A percentile compares a stretch with the other conserved stretches of the same genome.
phyloP scores from a whole-genome alignment of 2,797 vertebrate genomes.

The Nothura maculosa region DNA sequence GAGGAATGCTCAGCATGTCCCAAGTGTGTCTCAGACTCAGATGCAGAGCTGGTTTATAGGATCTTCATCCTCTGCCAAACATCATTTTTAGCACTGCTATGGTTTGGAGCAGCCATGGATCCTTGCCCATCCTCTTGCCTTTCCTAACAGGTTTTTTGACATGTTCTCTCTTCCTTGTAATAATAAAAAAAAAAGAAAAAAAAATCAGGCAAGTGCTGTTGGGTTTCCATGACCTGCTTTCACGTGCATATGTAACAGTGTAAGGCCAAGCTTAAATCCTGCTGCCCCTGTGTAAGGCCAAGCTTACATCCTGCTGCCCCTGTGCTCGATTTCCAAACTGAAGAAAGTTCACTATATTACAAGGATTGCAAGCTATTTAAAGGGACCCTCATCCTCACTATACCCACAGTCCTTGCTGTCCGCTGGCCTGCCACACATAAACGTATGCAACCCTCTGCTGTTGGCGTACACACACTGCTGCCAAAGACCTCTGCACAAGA shows the following conservation, averaged over 20 bases:
- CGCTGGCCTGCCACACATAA: neutral
- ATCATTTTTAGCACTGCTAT: neutral
- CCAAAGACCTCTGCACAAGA: slow-evolving; percentile 51
- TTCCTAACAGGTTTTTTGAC: neutral
- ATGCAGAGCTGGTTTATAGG: neutral
- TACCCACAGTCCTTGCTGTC: neutral
- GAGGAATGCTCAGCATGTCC: slow-evolving; percentile 42
- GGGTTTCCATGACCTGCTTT: neutral
- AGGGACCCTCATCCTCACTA: neutral
- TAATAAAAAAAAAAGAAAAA: too few species aligned
- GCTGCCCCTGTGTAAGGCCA: neutral
- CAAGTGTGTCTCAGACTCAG: neutral
- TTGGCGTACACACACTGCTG: slow-evolving; percentile 46
- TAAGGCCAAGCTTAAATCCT: too few species aligned
- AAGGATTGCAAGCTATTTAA: neutral
- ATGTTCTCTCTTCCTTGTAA: neutral
- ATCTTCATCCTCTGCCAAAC: neutral
- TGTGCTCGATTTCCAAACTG: neutral
- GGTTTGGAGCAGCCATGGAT: neutral
- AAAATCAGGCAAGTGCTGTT: neutral
- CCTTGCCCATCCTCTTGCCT: neutral
- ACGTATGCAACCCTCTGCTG: slow-evolving; percentile 60
- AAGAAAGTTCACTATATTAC: neutral
- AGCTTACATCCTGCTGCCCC: neutral
- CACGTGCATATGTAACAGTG: neutral